Base-by-base conservation (phyloP, 2,888 invertebrate genomes). In the Ornithoptera alexandrae region DNA sequence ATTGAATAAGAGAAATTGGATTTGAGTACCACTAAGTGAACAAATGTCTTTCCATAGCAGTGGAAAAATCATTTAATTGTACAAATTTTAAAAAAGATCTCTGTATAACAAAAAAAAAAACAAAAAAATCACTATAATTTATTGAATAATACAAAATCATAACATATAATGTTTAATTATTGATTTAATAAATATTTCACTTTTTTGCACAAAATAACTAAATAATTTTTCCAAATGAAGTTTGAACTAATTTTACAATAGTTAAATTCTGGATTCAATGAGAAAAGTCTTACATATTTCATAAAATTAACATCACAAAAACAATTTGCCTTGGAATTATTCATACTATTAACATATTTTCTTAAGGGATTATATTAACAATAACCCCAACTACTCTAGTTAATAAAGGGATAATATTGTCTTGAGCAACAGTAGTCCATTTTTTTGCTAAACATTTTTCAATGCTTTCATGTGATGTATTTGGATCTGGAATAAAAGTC, bases 381-480 rank as follows among this genome's bases (percentile, higher is more conserved):
- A 92, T 80, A 67, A 88, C 80, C 72, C 82, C 85, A 5, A 92
- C 89, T 46, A 92, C 86, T 75, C 92, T 82, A 10, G 87, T 86
- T 50, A 92, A 77, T 53, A 92, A 75, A 0, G 92, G 91, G 20
- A 79, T 79, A 62, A 92, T 88, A 70, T 86, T 90, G 69, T 86
- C 88, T 65, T 74, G 71, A 2, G 89, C 83, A 0, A 92, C 73
- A 7, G 77, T 77, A 61, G 74, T 79, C 92, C 92, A 92, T 79
- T 86, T 90, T n/a, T 75, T 79, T 18, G 81, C 74, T 42, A 92
- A 82, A 70, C 92, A 92, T 71, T 87, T 88, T 73, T 92, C 92
- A 64, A 92, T 82, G 58, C 80, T 74, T 12, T 80, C 77, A 74
- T 90, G 86, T 1, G 74, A 81, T 15, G 82, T 79, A 71, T 78